phyloP scores from a whole-genome alignment of 2,797 vertebrate species.

The Oophaga sylvatica region DNA sequence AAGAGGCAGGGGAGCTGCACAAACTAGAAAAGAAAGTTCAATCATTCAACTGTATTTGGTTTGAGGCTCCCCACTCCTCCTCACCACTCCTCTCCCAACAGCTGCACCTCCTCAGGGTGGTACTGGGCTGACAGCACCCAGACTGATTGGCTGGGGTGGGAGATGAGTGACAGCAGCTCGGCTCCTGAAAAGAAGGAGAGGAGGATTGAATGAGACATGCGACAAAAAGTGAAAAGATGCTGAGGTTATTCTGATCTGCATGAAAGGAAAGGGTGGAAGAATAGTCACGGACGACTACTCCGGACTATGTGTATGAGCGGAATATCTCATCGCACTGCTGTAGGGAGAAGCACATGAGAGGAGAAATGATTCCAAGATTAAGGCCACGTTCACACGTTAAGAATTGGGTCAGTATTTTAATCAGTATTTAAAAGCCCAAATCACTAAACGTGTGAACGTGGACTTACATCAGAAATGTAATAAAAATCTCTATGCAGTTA shows the following conservation, averaged over 20 bases:
- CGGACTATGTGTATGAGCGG: not conserved
- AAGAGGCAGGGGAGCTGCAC: constrained; percentile 60
- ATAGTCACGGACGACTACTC: not conserved
- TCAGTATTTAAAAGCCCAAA: too few species aligned
- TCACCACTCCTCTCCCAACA: constrained; percentile 55
- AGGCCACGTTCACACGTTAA: too few species aligned
- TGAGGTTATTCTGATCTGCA: not conserved
- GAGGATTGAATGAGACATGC: constrained; percentile 5
- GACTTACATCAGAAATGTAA: not conserved
- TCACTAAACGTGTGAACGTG: too few species aligned
- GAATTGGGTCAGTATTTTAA: too few species aligned
- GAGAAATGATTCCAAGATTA: not conserved
- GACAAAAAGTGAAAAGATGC: constrained; percentile 35
- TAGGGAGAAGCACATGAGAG: not conserved
- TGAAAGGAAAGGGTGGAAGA: not conserved
- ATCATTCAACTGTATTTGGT: constrained; percentile 66
- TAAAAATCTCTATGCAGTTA: not conserved
- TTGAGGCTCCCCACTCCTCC: constrained; percentile 23
- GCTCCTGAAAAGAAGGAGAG: constrained; percentile 1
- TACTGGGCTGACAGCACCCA: constrained; percentile 15
- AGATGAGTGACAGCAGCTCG: constrained; percentile 48
- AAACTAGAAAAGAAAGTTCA: constrained; percentile 74
- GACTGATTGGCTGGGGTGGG: constrained; percentile 7
- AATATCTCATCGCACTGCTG: not conserved
- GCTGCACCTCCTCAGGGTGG: constrained; percentile 47